phyloP scores from a whole-genome alignment of 2,113 vertebrate species.

The Scophthalmus maximus region DNA sequence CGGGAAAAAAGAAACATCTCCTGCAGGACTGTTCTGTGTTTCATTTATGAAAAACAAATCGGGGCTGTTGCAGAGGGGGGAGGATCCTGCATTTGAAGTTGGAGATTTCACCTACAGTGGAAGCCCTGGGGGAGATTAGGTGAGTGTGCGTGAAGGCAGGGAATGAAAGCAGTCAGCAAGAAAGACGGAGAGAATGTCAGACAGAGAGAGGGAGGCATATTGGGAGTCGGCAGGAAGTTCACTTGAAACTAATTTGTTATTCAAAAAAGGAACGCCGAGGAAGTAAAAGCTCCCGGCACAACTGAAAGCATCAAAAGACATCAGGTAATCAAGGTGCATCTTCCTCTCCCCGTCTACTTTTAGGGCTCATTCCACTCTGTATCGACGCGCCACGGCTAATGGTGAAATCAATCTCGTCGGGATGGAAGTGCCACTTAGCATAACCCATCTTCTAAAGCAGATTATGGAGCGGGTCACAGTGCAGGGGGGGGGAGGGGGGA shows the following conservation, averaged over 20 bases:
- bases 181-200: constrained; percentile 55
- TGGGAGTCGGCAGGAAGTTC: constrained; percentile 63
- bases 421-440: constrained; percentile 78
- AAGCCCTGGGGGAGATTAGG: constrained; percentile 62
- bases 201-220: constrained; percentile 30
- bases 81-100: constrained; percentile 67
- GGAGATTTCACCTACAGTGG: constrained; percentile 59
- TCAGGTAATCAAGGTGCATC: constrained; percentile 47
- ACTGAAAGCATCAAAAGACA: constrained; percentile 31
- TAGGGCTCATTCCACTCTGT: constrained; percentile 43
- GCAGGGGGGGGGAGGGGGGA: constrained; percentile 19
- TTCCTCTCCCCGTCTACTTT: constrained; percentile 41
- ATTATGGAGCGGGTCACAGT: constrained; percentile 72
- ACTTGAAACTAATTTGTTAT: constrained; percentile 71
- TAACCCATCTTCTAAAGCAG: constrained; percentile 76
- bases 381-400: constrained; percentile 66
- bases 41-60: constrained; percentile 55
- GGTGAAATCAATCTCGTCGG: constrained; percentile 75
- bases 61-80: constrained; percentile 11
- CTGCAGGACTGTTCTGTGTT: constrained; percentile 16
- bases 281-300: constrained; percentile 57
- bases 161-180: constrained; percentile 54
- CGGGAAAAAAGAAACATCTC: background rate
- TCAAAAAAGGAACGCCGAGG: constrained; percentile 55
- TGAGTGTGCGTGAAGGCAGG: constrained; percentile 41